phyloP scores from a whole-genome alignment of 2,797 vertebrate genomes.

The Lepilemur ruficaudatus region DNA sequence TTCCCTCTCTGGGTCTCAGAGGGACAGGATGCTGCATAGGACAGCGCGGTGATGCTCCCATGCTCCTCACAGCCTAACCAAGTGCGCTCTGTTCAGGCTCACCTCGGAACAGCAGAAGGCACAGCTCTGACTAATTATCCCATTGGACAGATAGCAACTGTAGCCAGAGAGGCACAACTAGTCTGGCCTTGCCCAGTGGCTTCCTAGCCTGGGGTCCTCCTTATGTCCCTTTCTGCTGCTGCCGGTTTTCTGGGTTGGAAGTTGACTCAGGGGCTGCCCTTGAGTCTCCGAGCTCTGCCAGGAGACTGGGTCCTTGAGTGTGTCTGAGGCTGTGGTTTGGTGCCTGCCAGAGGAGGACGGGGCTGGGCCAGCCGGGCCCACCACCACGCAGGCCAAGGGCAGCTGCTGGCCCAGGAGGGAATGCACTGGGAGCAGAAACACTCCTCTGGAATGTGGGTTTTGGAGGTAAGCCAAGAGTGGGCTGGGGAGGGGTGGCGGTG shows the following conservation, averaged over 20 bases:
- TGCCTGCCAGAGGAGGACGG: neutral
- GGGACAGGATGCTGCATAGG: neutral
- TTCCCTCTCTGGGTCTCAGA: constrained; percentile 32
- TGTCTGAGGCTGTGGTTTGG: constrained; percentile 23
- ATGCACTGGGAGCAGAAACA: neutral
- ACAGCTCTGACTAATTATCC: neutral
- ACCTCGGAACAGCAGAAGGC: neutral
- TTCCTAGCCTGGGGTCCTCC: neutral
- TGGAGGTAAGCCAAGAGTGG: neutral
- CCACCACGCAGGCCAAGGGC: neutral
- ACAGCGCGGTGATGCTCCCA: accelerated
- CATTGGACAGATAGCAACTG: neutral
- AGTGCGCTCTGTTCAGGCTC: neutral
- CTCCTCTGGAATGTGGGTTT: constrained; percentile 42
- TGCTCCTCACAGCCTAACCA: neutral
- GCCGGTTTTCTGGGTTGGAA: neutral
- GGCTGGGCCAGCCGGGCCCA: neutral
- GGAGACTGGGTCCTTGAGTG: constrained; percentile 20
- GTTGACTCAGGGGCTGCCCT: neutral
- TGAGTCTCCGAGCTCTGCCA: neutral
- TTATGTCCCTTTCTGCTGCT: neutral
- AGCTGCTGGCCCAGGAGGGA: neutral
- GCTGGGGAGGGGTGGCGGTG: no score
- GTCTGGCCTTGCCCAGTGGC: neutral
- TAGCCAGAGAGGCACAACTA: neutral